Evolutionary conservation across 2,888 invertebrate genomes (phyloP).

Genomic region (Parochlus steinenii): DNA sequence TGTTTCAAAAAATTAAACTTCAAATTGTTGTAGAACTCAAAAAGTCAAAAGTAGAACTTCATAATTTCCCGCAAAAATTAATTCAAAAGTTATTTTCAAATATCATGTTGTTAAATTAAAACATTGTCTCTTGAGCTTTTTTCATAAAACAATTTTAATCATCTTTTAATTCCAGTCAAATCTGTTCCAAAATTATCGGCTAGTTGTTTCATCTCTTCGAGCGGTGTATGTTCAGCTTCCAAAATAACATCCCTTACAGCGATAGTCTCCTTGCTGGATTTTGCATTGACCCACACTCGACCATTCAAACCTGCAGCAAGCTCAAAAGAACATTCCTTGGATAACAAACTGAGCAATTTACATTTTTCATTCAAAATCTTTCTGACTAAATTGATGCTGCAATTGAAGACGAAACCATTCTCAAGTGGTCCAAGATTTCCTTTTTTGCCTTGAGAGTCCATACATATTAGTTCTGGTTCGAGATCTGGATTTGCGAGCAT

Average conservation of each 20-base stretch:
- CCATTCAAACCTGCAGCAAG: slow-evolving; percentile 90
- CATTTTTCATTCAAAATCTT: slow-evolving; percentile 57
- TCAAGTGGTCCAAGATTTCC: slow-evolving; percentile 58
- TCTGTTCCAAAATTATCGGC: slow-evolving; percentile 6
- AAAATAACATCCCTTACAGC: slow-evolving; percentile 68
- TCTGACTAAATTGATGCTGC: slow-evolving; percentile 51
- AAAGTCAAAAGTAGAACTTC: no score
- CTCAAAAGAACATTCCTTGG: slow-evolving; percentile 69
- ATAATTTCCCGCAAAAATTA: no score
- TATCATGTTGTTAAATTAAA: no score
- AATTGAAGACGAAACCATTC: slow-evolving; percentile 63
- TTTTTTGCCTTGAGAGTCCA: slow-evolving; percentile 74
- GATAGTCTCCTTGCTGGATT: slow-evolving; percentile 52
- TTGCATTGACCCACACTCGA: slow-evolving; percentile 76
- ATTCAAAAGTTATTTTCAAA: no score
- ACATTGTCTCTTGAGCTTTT: no score
- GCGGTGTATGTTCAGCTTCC: slow-evolving; percentile 44
- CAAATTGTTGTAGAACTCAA: no score
- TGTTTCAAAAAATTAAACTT: no score
- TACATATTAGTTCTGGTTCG: slow-evolving; percentile 86
- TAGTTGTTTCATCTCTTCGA: slow-evolving; percentile 34
- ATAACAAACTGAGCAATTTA: slow-evolving; percentile 53
- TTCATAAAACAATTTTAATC: no score
- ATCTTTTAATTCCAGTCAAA: slow-evolving; percentile 9
- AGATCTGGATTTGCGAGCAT: slow-evolving; percentile 75